Base-by-base conservation (phyloP, 2,113 vertebrate species). In the Sebastes schlegelii region DNA sequence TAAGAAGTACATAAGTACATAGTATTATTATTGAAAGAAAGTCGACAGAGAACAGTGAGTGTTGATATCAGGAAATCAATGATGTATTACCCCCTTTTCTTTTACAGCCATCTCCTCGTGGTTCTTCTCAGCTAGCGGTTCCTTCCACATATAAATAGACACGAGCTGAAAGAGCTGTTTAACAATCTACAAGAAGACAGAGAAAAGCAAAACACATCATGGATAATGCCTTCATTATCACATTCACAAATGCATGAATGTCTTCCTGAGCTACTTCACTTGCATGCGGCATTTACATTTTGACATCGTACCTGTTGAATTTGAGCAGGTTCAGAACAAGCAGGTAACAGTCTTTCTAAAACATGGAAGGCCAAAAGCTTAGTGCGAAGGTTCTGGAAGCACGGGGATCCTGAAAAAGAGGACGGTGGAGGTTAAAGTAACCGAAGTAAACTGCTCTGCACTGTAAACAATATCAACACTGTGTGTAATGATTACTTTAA, bases 81-180 rank as follows among this genome's bases (percentile, higher is more conserved):
- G 34, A 34, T 34, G 23, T 61, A 13, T 75, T 93, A 96, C 95
- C 95, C 63, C 86, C 14, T 81, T 86, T 12, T 91, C 68, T 67
- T 84, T 92, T 70, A 93, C 93, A 26, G 77, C 2, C 0, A 11
- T 70, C 49, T 93, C 92, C 21, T 93, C 93, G 1, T 67, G 74
- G 75, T 77, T 91, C 62, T 46, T 91, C 49, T 90, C 88, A 8
- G 71, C 84, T 64, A 95, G 77, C 57, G 95, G 94, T 68, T 96
- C 94, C 81, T 96, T 95, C 96, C 96, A 96, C 96, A 96, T 96
- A 74, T 90, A 96, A 43, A 92, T 72, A 82, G 95, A 95, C 76
- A 96, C 85, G 19, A 96, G 92, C 70, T 93, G 92, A 80, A 96
- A 96, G 17, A 96, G 92, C 19, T 94, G 93, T 70, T 95, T 92